These are phyloP conservation scores for Cacajao melanocephalus DNA, from an alignment of 2,797 vertebrate species.

Conservation along the genomic window DNA sequence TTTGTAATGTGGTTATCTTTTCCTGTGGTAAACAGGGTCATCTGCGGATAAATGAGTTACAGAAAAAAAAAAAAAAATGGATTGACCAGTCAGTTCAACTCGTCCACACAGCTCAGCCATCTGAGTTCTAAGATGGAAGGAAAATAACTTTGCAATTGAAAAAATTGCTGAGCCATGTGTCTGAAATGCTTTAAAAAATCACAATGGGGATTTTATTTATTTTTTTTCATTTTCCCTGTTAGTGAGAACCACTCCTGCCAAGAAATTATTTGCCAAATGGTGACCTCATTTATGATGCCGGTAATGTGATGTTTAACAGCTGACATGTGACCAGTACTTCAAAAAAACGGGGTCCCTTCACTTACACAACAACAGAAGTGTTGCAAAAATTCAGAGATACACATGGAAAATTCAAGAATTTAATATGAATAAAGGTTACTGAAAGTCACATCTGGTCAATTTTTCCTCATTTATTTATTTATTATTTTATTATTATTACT, in stretches of 20 bases:
- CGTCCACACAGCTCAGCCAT: not conserved
- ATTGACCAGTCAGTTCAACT: not conserved
- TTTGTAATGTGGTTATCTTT: not conserved
- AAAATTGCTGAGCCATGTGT: slow-evolving; percentile 49
- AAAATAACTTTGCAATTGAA: slow-evolving; percentile 32
- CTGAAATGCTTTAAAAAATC: slow-evolving; percentile 53
- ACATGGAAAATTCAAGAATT: not conserved
- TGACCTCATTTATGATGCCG: slow-evolving; percentile 65
- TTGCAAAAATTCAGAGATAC: slow-evolving; percentile 11
- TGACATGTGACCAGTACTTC: slow-evolving; percentile 46
- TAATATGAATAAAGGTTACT: not conserved
- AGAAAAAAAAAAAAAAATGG: too few species aligned
- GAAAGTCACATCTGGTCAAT: not conserved
- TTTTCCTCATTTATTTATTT: not conserved
- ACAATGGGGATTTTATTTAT: slow-evolving; percentile 41
- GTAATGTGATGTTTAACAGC: slow-evolving; percentile 59
- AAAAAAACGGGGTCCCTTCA: slow-evolving; percentile 21
- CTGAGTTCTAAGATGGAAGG: not conserved
- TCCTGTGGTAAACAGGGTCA: not conserved
- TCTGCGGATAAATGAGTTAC: not conserved
- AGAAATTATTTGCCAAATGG: slow-evolving; percentile 59
- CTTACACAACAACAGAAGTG: slow-evolving; percentile 40
- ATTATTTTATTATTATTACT: not conserved
- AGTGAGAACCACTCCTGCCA: slow-evolving; percentile 50
- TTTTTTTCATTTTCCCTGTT: slow-evolving; percentile 51